Evolutionary conservation across 2,113 vertebrate species (phyloP), one percentile per base, ranked within the genome.

Genomic region (Malurus cyaneus): DNA sequence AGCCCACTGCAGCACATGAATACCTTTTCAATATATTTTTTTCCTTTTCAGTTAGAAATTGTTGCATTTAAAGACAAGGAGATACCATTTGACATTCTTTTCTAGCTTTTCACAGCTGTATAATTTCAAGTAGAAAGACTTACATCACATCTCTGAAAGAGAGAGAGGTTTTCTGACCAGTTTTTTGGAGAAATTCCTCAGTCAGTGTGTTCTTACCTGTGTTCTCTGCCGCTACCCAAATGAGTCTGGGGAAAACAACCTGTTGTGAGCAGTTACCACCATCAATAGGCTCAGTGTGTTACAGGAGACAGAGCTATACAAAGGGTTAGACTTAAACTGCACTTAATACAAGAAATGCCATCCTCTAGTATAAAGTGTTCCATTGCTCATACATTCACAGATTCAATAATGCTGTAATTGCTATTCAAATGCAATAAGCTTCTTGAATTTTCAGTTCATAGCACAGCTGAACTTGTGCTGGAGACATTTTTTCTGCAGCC

Each of bases 381-480:
- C 61, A 69, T 72, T 72, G 73, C 67, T 93, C 80, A 66, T 73
- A 79, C 42, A 71, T 65, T 78, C 86, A 53, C 64, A 80, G 69
- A 60, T 59, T 88, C 80, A 79, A 42, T 87, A 93, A 82, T 53
- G 12, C 18, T 87, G n/a, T 79, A 87, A 89, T 81, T 87, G 62
- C 76, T 91, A 89, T 70, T 80, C 66, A 91, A 91, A 70, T 67
- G 66, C 36, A 87, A 94, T 91, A 67, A 95, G 44, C 36, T 73
- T 77, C 71, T 73, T 60, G 49, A 87, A 85, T 79, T 86, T 79
- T 86, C 66, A 67, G 41, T 60, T 87, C 49, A 71, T 49, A 94
- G 24, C 53, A 42, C 46, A 79, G 56, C 16, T 49, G n/a, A 94
- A 81, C 41, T 87, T 66, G 36, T 47, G 21, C 50, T 72, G 66